Conservation (phyloP, 2,797 vertebrate species). For the Eulemur rubriventer region DNA sequence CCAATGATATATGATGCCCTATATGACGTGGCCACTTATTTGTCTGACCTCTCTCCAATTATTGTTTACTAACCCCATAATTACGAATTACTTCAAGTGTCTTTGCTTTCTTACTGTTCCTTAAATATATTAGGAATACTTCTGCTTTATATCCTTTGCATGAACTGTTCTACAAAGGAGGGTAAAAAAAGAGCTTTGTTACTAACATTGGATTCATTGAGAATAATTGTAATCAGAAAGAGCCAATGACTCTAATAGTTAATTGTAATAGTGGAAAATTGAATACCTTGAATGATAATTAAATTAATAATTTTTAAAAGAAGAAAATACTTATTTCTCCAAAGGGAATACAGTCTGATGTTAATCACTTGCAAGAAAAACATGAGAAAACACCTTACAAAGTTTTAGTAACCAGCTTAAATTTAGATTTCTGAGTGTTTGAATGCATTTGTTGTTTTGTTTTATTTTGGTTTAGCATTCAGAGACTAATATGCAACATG, state of each 20-base stretch:
- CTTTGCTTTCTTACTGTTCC: background rate
- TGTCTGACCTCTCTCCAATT: background rate
- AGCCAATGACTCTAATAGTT: background rate
- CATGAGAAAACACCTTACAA: background rate
- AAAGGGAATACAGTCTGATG: background rate
- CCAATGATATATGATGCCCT: background rate
- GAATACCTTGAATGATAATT: slow-evolving; percentile 14
- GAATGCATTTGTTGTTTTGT: background rate
- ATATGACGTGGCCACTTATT: background rate
- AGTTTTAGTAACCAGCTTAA: background rate
- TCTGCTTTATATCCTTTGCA: background rate
- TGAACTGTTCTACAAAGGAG: background rate
- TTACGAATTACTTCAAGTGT: background rate
- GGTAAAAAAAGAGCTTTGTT: background rate
- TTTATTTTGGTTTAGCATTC: background rate
- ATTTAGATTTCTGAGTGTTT: background rate
- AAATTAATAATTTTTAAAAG: background rate
- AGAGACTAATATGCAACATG: background rate
- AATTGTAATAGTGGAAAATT: background rate
- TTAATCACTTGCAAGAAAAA: background rate
- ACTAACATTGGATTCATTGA: background rate
- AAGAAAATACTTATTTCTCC: background rate
- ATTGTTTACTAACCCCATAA: background rate
- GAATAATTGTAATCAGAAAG: background rate
- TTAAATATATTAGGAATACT: background rate